A percentile compares a stretch with the other conserved stretches of the same genome.
Conservation (phyloP, 2,797 vertebrate species). For the Crocodylus rhombifer region DNA sequence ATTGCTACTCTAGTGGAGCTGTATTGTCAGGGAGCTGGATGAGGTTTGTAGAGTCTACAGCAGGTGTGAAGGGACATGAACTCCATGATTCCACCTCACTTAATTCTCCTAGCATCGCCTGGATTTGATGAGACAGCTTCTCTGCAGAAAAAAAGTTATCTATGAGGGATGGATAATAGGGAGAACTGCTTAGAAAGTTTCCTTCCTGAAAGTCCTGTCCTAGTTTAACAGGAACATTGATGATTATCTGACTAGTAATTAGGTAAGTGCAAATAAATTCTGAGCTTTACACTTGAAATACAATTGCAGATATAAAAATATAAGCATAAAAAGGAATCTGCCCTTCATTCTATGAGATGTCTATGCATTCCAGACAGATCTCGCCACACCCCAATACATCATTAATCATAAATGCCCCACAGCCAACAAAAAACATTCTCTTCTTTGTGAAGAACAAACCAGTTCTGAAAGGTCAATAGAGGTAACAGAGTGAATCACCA, state of each 20-base stretch:
- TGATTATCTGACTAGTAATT: background rate
- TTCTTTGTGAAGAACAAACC: background rate
- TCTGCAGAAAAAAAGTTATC: background rate
- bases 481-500: conserved; percentile 36
- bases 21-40: fast-evolving
- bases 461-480: background rate
- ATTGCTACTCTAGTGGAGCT: background rate
- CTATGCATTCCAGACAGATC: background rate
- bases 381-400: background rate
- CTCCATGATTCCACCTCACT: too few relatives aligned
- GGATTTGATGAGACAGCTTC: background rate
- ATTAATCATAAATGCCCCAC: background rate
- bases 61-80: background rate
- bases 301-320: background rate
- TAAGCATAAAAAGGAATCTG: background rate
- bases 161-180: background rate
- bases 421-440: conserved; percentile 7
- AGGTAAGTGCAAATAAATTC: background rate
- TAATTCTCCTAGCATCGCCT: background rate
- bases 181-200: background rate
- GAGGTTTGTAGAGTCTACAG: background rate
- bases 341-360: background rate
- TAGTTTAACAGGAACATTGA: background rate
- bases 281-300: background rate
- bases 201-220: background rate